phyloP scores from a whole-genome alignment of 2,797 vertebrate genomes.

The Tachyglossus aculeatus region DNA sequence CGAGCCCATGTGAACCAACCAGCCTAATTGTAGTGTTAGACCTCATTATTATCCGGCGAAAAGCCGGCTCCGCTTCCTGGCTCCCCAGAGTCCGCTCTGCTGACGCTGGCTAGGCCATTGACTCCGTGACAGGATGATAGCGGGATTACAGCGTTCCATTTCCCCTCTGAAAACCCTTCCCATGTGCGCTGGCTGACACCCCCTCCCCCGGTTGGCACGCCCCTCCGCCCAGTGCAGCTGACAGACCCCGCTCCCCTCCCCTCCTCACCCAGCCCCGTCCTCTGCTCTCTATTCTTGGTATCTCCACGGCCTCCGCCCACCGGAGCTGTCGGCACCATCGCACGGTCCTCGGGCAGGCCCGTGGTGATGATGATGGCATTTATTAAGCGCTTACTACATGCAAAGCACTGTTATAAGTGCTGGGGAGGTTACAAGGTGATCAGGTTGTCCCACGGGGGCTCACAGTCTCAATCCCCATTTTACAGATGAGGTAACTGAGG shows the following conservation, averaged over 20 bases:
- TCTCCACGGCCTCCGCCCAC: too few species aligned
- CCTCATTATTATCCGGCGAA: neutral
- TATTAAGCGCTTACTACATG: too few species aligned
- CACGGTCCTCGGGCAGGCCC: too few species aligned
- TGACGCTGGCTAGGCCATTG: slow-evolving; percentile 22
- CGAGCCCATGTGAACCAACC: neutral
- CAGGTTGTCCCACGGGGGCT: too few species aligned
- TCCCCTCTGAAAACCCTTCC: neutral
- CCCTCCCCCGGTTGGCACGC: neutral
- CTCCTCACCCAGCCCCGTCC: neutral
- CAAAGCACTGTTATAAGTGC: too few species aligned
- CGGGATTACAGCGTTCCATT: slow-evolving; percentile 47
- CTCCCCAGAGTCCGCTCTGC: too few species aligned
- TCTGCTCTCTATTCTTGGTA: neutral
- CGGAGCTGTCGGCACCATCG: too few species aligned
- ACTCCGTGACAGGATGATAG: slow-evolving; percentile 36
- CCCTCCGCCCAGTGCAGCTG: neutral
- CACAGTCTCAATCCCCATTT: too few species aligned
- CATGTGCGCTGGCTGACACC: neutral
- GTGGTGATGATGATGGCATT: too few species aligned
- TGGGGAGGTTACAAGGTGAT: too few species aligned
- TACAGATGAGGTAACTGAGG: too few species aligned
- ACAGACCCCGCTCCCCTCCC: neutral
- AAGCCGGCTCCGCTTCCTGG: neutral
- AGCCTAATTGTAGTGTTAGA: neutral